Percentiles rank a stretch among this genome's conserved stretches.
Evolutionary conservation across 2,113 vertebrate genomes (phyloP).

Genomic region (Osmerus eperlanus): DNA sequence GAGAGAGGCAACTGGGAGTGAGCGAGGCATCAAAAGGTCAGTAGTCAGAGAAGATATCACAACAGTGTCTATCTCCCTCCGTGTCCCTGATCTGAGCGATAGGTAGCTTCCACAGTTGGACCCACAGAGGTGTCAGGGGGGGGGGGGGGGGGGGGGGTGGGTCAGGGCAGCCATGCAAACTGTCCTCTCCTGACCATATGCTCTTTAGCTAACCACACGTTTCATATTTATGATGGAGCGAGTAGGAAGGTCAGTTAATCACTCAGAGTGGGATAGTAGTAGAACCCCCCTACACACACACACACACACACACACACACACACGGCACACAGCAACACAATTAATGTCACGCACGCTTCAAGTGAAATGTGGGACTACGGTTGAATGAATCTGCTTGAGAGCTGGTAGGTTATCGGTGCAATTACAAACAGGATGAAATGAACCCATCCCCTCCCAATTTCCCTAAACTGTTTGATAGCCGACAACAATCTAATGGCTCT

Average conservation of each 20-base stretch:
- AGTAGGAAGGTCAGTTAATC: no score
- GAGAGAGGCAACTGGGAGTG: neutral
- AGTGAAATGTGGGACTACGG: neutral
- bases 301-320: neutral
- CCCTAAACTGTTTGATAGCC: constrained; percentile 49
- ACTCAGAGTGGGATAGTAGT: no score
- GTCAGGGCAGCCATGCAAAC: no score
- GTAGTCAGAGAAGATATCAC: constrained; percentile 28
- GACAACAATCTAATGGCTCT: constrained; percentile 61
- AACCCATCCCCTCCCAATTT: constrained; percentile 13
- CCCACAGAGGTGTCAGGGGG: neutral
- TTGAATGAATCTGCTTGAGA: constrained; percentile 27
- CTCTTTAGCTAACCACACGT: no score
- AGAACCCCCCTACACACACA: neutral
- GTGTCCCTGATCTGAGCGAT: neutral
- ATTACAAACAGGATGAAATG: constrained; percentile 48
- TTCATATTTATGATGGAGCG: no score
- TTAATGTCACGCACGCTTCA: constrained; percentile 3
- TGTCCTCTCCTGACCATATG: no score
- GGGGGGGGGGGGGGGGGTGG: no score
- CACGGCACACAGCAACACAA: neutral
- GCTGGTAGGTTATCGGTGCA: constrained; percentile 35
- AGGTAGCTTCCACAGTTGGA: neutral
- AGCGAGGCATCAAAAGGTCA: constrained; percentile 32
- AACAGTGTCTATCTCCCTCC: constrained; percentile 1